Percentiles rank a stretch among this genome's conserved stretches.
phyloP scores from a whole-genome alignment of 2,113 vertebrate genomes.

The Ceyx margarethae region DNA sequence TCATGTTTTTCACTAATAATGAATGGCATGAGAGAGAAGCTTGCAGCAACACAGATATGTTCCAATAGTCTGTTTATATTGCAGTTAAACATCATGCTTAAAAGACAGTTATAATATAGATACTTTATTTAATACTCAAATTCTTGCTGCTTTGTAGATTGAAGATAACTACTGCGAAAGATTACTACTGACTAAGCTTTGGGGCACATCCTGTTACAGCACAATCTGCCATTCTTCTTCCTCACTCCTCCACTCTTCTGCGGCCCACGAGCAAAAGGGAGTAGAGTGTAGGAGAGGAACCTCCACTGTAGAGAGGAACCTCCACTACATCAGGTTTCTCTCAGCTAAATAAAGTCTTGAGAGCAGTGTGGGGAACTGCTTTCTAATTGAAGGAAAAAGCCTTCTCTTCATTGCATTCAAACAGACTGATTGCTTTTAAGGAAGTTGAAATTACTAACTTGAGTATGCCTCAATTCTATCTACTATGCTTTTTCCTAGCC shows the following conservation, averaged over 20 bases:
- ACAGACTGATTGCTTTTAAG: neutral
- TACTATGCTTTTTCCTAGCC: neutral
- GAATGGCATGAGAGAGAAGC: neutral
- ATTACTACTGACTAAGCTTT: neutral
- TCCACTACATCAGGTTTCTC: neutral
- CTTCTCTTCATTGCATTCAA: neutral
- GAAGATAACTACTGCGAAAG: neutral
- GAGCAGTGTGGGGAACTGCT: neutral
- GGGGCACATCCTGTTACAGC: neutral
- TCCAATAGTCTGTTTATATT: neutral
- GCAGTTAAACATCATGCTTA: neutral
- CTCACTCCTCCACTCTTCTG: neutral
- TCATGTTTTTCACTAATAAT: neutral
- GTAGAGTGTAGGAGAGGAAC: too few relatives aligned
- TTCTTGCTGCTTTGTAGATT: neutral
- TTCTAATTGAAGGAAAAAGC: neutral
- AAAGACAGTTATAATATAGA: neutral
- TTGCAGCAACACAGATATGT: neutral
- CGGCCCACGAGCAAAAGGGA: neutral
- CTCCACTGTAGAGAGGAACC: too few relatives aligned
- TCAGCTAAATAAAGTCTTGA: neutral
- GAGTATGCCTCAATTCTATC: neutral
- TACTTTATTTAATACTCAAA: neutral
- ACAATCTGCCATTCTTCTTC: neutral
- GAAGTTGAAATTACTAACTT: neutral